Evolutionary conservation across 2,113 vertebrate genomes (phyloP).

Genomic region (Mastomys natalensis): DNA sequence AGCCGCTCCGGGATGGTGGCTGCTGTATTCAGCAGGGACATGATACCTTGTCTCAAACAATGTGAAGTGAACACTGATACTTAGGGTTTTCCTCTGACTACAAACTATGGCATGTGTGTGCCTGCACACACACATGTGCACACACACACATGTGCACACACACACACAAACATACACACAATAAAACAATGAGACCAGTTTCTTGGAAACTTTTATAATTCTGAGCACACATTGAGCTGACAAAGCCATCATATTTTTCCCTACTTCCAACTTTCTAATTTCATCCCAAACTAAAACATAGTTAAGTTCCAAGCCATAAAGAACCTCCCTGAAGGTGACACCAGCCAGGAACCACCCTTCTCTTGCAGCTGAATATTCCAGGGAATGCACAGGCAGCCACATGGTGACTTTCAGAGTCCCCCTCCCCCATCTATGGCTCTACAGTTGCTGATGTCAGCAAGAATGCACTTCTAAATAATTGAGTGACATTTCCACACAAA

Average conservation of each 20-base stretch:
- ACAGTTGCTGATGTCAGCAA: slow-evolving; percentile 82
- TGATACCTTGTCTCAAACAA: background rate
- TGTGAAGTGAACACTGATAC: background rate
- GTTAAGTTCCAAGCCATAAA: background rate
- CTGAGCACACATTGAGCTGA: background rate
- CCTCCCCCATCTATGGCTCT: slow-evolving; percentile 29
- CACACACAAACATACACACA: background rate
- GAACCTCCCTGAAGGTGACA: background rate
- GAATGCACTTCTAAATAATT: slow-evolving; percentile 81
- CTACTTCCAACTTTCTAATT: rapidly evolving
- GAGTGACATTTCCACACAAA: slow-evolving; percentile 81
- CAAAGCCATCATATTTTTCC: rapidly evolving
- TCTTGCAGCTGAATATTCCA: background rate
- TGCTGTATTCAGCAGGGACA: no score
- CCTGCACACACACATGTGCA: no score
- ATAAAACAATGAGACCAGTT: background rate
- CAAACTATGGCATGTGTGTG: background rate
- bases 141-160: background rate
- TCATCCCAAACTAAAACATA: background rate
- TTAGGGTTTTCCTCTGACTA: background rate
- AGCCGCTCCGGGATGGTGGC: background rate
- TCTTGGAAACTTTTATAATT: background rate
- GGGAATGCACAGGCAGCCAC: slow-evolving; percentile 60
- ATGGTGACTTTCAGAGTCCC: slow-evolving; percentile 76
- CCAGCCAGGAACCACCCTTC: background rate